Evolutionary conservation across 2,888 invertebrate genomes (phyloP).

Genomic region (Troides helena): DNA sequence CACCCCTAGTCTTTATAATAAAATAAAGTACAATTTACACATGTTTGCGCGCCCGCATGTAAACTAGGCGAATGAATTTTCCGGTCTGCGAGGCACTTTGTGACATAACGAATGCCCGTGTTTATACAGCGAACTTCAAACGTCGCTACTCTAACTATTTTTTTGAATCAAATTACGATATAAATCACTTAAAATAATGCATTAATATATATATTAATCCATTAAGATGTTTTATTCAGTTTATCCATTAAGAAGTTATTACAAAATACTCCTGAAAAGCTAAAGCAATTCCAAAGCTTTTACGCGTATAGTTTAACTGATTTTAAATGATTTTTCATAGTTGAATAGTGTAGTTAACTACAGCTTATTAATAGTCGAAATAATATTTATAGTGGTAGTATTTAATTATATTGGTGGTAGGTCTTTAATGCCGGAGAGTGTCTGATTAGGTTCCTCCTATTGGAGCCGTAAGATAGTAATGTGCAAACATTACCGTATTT

Average conservation of each 20-base stretch:
- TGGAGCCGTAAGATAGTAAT: too few relatives aligned
- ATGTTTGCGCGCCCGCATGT: constrained; percentile 70
- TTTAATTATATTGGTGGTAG: too few relatives aligned
- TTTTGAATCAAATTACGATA: constrained; percentile 30
- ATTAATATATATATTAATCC: background rate
- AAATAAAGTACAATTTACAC: constrained; percentile 33
- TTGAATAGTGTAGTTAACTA: too few relatives aligned
- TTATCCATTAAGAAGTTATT: background rate
- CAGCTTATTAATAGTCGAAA: too few relatives aligned
- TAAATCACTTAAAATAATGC: background rate
- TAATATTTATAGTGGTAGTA: too few relatives aligned
- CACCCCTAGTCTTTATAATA: constrained; percentile 33
- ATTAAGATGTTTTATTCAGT: background rate
- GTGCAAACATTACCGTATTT: too few relatives aligned
- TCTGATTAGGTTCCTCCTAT: too few relatives aligned
- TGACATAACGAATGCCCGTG: constrained; percentile 42
- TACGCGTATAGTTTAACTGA: too few relatives aligned
- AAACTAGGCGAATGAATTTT: constrained; percentile 69
- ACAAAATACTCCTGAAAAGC: too few relatives aligned
- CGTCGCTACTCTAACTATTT: constrained; percentile 54
- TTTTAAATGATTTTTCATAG: too few relatives aligned
- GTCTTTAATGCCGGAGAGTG: too few relatives aligned
- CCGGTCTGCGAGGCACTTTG: constrained; percentile 70
- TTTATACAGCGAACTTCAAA: constrained; percentile 50
- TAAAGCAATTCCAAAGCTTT: too few relatives aligned